Evolutionary conservation across 2,888 invertebrate genomes (phyloP).

Genomic region (Tyria jacobaeae): DNA sequence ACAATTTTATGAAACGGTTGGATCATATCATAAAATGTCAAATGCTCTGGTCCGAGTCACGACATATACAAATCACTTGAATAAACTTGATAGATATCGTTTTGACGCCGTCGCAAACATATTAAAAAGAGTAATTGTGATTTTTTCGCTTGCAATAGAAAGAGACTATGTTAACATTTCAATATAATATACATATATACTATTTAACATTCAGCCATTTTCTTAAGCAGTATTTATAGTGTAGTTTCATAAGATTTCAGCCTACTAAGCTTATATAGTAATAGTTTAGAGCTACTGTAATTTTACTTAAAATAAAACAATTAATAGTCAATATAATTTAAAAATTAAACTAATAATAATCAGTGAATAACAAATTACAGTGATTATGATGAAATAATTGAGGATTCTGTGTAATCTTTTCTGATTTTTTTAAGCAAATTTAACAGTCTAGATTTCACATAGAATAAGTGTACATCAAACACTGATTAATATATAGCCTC

Average conservation of each 20-base stretch:
- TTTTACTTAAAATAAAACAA: background rate
- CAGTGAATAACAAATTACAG: too few species aligned
- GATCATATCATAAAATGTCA: too few species aligned
- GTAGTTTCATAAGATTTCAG: conserved; percentile 11
- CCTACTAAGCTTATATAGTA: conserved; percentile 10
- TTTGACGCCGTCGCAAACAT: too few species aligned
- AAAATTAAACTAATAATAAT: too few species aligned
- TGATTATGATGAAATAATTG: background rate
- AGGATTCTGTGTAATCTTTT: background rate
- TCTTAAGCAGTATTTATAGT: background rate
- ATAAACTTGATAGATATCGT: too few species aligned
- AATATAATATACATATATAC: background rate
- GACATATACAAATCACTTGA: too few species aligned
- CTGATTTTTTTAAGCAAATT: background rate
- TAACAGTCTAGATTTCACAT: background rate
- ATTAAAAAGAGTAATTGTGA: too few species aligned
- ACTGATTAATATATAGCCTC: background rate
- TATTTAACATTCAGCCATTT: background rate
- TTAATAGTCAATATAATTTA: too few species aligned
- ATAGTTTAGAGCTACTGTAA: background rate
- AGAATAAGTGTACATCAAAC: background rate
- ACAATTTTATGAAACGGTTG: too few species aligned
- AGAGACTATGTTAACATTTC: background rate
- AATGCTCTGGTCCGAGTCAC: too few species aligned
- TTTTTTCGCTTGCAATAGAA: too few species aligned